Evolutionary conservation across 2,113 vertebrate species (phyloP).

Genomic region (Odocoileus hemionus): DNA sequence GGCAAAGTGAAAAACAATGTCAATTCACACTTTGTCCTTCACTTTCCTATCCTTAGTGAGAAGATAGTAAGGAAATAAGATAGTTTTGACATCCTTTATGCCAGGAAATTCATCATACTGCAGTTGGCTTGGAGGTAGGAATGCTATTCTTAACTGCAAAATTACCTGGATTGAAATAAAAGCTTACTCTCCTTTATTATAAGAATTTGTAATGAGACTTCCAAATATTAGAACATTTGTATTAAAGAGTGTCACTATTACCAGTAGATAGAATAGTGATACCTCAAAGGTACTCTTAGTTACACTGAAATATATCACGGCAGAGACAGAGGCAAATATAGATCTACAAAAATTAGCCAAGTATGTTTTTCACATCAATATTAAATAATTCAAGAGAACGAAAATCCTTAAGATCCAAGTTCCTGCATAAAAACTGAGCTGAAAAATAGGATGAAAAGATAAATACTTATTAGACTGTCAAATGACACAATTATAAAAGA

Average conservation of each 20-base stretch:
- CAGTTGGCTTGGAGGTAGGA: not conserved
- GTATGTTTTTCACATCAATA: not conserved
- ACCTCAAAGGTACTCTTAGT: not conserved
- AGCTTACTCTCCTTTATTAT: not conserved
- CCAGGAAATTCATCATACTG: not conserved
- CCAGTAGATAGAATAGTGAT: not conserved
- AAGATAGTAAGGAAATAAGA: not conserved
- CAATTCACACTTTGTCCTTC: not conserved
- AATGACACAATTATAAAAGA: conserved; percentile 18
- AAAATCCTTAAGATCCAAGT: not conserved
- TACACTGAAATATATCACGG: not conserved
- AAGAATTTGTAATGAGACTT: not conserved
- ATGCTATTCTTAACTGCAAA: not conserved
- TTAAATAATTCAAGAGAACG: not conserved
- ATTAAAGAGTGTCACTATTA: not conserved
- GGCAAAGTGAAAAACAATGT: not conserved
- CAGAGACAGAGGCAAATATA: not conserved
- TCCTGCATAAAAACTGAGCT: not conserved
- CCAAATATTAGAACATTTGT: not conserved
- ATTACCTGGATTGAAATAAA: not conserved
- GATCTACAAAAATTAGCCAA: not conserved
- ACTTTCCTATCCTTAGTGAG: not conserved
- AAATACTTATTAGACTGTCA: not conserved
- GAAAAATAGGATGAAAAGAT: not conserved
- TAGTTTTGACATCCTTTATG: not conserved